Evolutionary conservation across 2,797 vertebrate genomes (phyloP), one percentile per base, ranked within the genome.

Genomic region (Triplophysa bombifrons): DNA sequence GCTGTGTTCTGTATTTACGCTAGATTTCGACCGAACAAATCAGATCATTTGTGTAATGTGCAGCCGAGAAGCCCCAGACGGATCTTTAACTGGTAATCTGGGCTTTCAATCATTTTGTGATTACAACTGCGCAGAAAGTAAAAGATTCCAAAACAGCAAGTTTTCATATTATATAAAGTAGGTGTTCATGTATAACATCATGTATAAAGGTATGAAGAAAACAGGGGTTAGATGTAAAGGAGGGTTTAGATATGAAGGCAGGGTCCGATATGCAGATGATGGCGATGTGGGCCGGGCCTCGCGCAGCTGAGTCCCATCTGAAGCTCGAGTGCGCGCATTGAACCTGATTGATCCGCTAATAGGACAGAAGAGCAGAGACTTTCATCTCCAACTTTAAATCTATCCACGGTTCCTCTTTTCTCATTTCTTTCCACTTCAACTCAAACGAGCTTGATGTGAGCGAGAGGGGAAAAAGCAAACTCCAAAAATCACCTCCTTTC

Each of bases 321-420:
- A 80, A 64, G 85, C 87, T 51, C 91, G 88, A 92, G 91, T 88
- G 84, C 77, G 82, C 82, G 86, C 84, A 82, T 87, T 84, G 83
- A 83, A 86, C 91, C 91, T 93, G 93, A 95, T 94, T 94, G 92
- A 94, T 93, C 91, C 92, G 89, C 92, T 92, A 93, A 94, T 93
- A 93, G 91, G 88, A 92, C 63, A 87, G 88, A 84, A 84, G 85
- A 81, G 74, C 71, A 68, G 55, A 68, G 60, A 77, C 71, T 58
- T 81, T 74, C 51, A 84, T 76, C 82, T 84, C 73, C 83, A 84
- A 74, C 85, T 85, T 86, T 84, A 84, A 76, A 80, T 61, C 83
- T 17, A 82, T 72, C 83, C 63, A 80, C 76, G 81, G 71, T 79
- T 82, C 76, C 64, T 65, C 60, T 83, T 83, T 86, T 74, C 82